A percentile compares a stretch with the other conserved stretches of the same genome.
phyloP scores from a whole-genome alignment of 2,113 vertebrate genomes.

The Piprites chloris region DNA sequence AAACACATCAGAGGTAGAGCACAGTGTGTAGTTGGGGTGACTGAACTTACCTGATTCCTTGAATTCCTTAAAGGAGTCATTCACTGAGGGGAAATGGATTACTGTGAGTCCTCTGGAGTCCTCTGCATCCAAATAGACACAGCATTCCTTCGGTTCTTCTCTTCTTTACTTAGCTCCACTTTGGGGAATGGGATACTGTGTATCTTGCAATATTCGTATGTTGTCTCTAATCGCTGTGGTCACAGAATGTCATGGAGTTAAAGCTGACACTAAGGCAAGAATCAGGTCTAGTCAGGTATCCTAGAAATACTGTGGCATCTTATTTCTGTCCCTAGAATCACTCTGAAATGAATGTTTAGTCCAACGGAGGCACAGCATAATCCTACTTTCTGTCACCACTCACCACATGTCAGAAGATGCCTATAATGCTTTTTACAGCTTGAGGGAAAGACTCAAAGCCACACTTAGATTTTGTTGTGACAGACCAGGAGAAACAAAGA shows the following conservation, averaged over 20 bases:
- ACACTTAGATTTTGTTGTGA: background rate
- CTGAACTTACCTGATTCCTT: conserved; percentile 60
- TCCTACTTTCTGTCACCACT: background rate
- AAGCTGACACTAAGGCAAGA: background rate
- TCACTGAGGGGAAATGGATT: conserved; percentile 73
- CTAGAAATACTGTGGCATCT: background rate
- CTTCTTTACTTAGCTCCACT: conserved; percentile 43
- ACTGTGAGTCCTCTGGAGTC: conserved; percentile 44
- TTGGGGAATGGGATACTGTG: conserved; percentile 66
- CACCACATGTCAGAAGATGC: background rate
- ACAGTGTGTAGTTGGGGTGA: background rate
- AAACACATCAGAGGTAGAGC: background rate
- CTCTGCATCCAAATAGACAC: conserved; percentile 23
- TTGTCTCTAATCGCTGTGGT: conserved; percentile 63
- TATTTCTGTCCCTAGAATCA: background rate
- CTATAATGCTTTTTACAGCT: background rate
- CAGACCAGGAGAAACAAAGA: background rate
- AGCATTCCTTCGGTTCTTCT: conserved; percentile 63
- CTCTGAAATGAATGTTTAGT: background rate
- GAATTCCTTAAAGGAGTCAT: conserved; percentile 64
- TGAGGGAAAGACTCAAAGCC: background rate
- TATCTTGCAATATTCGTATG: conserved; percentile 57
- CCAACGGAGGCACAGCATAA: background rate
- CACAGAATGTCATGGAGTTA: background rate
- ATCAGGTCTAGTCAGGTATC: background rate